A percentile compares a stretch with the other conserved stretches of the same genome.
phyloP scores from a whole-genome alignment of 2,888 invertebrate species.

The Spialia ferax region DNA sequence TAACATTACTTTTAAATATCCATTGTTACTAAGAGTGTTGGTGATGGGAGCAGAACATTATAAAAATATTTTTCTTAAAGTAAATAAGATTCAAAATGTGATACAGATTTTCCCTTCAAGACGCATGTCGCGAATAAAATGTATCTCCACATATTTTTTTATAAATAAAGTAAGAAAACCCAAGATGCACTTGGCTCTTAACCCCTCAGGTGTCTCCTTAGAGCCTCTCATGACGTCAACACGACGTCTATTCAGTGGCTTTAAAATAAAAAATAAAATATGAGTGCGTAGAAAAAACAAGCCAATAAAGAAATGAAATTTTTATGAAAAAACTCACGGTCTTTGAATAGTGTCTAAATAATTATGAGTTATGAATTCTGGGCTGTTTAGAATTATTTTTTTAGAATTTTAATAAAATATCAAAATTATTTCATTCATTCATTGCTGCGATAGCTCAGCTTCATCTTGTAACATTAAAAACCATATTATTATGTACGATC shows the following conservation, averaged over 20 bases:
- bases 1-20: too few relatives aligned
- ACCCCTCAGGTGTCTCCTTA: slow-evolving; percentile 7
- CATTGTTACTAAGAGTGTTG: too few relatives aligned
- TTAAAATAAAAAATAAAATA: background rate
- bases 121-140: background rate
- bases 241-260: slow-evolving; percentile 11
- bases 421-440: too few relatives aligned
- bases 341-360: background rate
- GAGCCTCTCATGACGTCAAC: slow-evolving; percentile 7
- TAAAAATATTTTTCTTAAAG: too few relatives aligned
- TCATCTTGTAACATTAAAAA: too few relatives aligned
- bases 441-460: too few relatives aligned
- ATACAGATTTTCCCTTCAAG: background rate
- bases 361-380: background rate
- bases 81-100: background rate
- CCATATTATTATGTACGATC: too few relatives aligned
- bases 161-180: background rate
- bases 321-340: background rate
- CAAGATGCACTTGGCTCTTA: slow-evolving; percentile 5
- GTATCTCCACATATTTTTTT: background rate
- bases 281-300: background rate
- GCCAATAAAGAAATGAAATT: too few relatives aligned
- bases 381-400: too few relatives aligned
- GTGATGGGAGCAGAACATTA: too few relatives aligned
- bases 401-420: too few relatives aligned